phyloP scores from a whole-genome alignment of 1,140 invertebrate genomes.

The Magallana ariakensis region DNA sequence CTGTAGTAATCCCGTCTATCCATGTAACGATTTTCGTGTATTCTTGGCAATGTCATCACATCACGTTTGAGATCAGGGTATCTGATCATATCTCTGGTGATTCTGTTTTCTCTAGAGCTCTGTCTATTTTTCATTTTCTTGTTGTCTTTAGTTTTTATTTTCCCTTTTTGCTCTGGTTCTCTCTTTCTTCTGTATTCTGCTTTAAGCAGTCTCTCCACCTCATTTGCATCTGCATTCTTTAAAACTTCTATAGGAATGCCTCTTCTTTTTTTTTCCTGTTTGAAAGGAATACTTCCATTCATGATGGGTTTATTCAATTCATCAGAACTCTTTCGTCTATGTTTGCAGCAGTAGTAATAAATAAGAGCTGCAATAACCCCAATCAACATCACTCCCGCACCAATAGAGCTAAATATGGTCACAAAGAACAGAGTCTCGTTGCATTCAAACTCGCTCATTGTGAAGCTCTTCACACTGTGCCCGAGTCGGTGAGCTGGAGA shows the following conservation, averaged over 20 bases:
- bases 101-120: slow-evolving; percentile 20
- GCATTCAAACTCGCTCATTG: slow-evolving; percentile 61
- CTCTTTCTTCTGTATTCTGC: slow-evolving; percentile 35
- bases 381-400: slow-evolving; percentile 56
- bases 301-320: slow-evolving; percentile 19
- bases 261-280: slow-evolving; percentile 2
- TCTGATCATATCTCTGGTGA: slow-evolving; percentile 31
- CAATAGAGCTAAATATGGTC: slow-evolving; percentile 62
- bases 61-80: slow-evolving; percentile 8
- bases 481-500: slow-evolving; percentile 53
- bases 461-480: slow-evolving; percentile 49
- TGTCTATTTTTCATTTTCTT: neutral
- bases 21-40: neutral
- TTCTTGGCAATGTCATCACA: neutral
- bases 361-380: slow-evolving; percentile 53
- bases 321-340: slow-evolving; percentile 32
- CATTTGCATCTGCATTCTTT: neutral
- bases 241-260: slow-evolving; percentile 24
- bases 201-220: slow-evolving; percentile 35
- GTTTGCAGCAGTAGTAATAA: slow-evolving; percentile 59
- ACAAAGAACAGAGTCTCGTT: slow-evolving; percentile 55
- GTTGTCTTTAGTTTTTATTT: neutral
- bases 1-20: slow-evolving; percentile 1
- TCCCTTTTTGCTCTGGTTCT: neutral
- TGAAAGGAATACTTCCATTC: slow-evolving; percentile 14